Conservation (phyloP, 2,113 vertebrate species). For the Antechinus stuartii region DNA sequence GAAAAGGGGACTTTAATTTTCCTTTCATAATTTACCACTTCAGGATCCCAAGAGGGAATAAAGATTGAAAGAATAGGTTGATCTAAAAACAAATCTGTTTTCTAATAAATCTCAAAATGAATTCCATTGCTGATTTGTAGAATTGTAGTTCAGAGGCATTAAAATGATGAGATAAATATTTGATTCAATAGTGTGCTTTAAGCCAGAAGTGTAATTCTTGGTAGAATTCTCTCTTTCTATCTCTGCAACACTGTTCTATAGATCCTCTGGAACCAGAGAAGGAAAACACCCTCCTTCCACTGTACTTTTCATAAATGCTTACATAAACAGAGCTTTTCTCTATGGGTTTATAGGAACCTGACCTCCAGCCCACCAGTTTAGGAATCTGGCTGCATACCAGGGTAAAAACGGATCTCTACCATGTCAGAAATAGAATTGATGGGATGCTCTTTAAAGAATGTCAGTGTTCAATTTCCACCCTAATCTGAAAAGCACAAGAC, state of each 20-base stretch:
- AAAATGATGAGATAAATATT: not conserved
- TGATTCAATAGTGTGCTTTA: not conserved
- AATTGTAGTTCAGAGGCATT: not conserved
- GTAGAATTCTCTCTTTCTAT: not conserved
- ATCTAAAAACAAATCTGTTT: not conserved
- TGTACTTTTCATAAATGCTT: not conserved
- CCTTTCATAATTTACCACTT: not conserved
- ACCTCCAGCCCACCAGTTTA: not conserved
- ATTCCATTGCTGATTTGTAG: not conserved
- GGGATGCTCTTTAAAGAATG: not conserved
- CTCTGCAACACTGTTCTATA: not conserved
- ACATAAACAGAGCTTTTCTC: not conserved
- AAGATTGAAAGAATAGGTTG: not conserved
- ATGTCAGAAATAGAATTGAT: not conserved
- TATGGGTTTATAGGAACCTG: not conserved
- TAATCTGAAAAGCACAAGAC: not conserved
- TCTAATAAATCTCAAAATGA: not conserved
- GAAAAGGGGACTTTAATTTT: slow-evolving; percentile 17
- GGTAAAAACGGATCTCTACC: not conserved
- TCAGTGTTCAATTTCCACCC: not conserved
- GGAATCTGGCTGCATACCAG: not conserved
- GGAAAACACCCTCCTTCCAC: not conserved
- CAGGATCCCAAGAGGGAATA: not conserved
- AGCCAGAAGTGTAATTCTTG: not conserved
- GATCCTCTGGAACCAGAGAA: not conserved